A percentile compares a stretch with the other conserved stretches of the same genome.
Conservation (phyloP, 64 coral and sea anemone species). For the Dendronephthya gigantea region DNA sequence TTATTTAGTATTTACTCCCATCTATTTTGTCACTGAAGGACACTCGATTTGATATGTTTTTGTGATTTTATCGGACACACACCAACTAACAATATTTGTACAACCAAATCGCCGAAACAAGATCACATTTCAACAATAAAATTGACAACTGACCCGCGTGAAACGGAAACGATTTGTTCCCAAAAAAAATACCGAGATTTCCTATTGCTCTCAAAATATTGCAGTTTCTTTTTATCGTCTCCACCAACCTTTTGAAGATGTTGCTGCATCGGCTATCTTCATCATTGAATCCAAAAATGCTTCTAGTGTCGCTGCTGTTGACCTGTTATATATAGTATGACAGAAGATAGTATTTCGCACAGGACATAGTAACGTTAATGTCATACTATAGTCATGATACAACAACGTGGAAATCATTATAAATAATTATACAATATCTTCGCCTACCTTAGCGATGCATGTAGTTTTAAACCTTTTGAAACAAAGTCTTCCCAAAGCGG, state of each 20-base stretch:
- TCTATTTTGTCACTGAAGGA: background rate
- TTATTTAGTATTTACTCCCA: background rate
- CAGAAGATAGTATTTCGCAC: background rate
- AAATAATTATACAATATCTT: background rate
- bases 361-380: background rate
- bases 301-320: background rate
- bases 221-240: background rate
- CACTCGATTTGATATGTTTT: background rate
- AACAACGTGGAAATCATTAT: background rate
- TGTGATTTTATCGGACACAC: background rate
- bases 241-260: background rate
- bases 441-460: slow-evolving; percentile 6
- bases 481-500: slow-evolving; percentile 12
- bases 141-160: background rate
- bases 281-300: background rate
- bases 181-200: background rate
- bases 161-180: slow-evolving; percentile 11
- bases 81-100: background rate
- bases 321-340: background rate
- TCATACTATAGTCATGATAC: background rate
- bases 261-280: slow-evolving; percentile 1
- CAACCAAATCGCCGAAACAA: background rate
- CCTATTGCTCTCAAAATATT: background rate
- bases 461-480: slow-evolving; percentile 18
- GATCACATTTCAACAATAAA: background rate